Evolutionary conservation across 2,888 invertebrate genomes (phyloP), one percentile per base, ranked within the genome.

Genomic region (Cantharis rufa): DNA sequence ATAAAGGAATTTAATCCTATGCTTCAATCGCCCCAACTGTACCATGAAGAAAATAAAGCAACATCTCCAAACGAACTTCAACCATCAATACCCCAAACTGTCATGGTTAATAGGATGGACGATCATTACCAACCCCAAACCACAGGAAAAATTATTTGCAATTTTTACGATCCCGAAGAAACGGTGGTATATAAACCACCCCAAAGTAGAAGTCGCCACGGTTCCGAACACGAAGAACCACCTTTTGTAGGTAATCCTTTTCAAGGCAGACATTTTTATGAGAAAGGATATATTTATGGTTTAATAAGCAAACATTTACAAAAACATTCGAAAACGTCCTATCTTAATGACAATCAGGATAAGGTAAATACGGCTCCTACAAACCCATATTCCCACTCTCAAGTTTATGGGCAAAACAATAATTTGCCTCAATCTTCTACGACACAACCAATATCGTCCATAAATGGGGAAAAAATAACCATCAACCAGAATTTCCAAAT

Each of bases 401-500:
- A 32, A 32, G 32, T 5, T 32, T 32, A 32, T 32, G 48, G 48
- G 5, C 48, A 5, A 48, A 48, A n/a, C n/a, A n/a, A 2, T 32
- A 32, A 32, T 32, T n/a, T 32, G 5, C 69, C 13, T 69, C 64
- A n/a, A 32, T 27, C 15, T 64, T 66, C 15, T 32, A 70, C 15
- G 15, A 62, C 5, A 62, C 70, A 48, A 27, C 70, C 10, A 78
- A 78, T 61, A 32, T 72, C 70, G 18, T 72, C 75, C 2, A 62
- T 75, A 7, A 28, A 75, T 21, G 62, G 71, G 5, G 66, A 69
- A 18, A 69, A 66, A 24, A 27, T 28, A 7, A 27, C 24, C 5
- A 66, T 66, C n/a, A 15, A 27, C 11, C 64, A 73, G 18, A 73
- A 72, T 63, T 62, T 75, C 7, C 72, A 70, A 69, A 69, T 78